Evolutionary conservation across 2,113 vertebrate species (phyloP).

Genomic region (Alethe castanea): DNA sequence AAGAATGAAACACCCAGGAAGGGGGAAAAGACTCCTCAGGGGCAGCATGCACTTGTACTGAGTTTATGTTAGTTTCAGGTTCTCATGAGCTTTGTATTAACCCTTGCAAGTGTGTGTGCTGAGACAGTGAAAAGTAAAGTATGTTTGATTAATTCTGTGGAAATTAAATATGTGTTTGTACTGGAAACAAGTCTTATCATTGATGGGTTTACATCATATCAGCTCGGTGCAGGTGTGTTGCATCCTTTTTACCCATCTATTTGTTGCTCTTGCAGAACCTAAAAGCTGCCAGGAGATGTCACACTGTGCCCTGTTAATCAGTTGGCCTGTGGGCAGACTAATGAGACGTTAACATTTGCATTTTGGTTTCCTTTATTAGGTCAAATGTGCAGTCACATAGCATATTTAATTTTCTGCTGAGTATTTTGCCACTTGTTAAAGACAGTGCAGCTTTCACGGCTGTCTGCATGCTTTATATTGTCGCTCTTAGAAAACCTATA

Average conservation of each 20-base stretch:
- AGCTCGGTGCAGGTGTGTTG: not conserved
- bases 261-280: not conserved
- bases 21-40: not conserved
- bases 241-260: not conserved
- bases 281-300: slow-evolving; percentile 44
- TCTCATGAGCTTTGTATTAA: not conserved
- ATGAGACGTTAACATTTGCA: not conserved
- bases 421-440: not conserved
- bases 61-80: not conserved
- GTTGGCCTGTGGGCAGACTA: not conserved
- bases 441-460: not conserved
- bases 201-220: not conserved
- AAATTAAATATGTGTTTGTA: not conserved
- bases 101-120: not conserved
- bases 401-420: not conserved
- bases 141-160: not conserved
- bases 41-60: not conserved
- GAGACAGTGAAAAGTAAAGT: not conserved
- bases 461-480: not conserved
- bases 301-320: not conserved
- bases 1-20: not conserved
- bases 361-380: not conserved
- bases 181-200: not conserved
- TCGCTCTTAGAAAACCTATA: not conserved
- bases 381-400: not conserved